Conservation (phyloP, 2,797 vertebrate genomes). For the Amazona ochrocephala region DNA sequence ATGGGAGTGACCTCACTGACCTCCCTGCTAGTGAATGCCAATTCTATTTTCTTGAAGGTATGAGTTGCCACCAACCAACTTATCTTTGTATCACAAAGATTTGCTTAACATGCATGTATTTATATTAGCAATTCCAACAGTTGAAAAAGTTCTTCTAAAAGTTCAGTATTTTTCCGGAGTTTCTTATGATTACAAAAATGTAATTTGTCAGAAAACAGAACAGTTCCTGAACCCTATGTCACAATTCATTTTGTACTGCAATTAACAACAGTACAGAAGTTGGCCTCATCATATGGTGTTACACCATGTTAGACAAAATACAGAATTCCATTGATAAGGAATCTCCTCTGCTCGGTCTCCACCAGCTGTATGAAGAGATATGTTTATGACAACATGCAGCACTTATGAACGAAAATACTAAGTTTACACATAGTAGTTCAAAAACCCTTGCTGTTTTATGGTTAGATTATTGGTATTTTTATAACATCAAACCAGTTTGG, state of each 20-base stretch:
- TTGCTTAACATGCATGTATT: not conserved
- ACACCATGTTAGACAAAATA: not conserved
- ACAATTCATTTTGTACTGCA: not conserved
- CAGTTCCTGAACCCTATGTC: not conserved
- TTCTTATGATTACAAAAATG: not conserved
- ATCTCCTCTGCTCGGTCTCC: not conserved
- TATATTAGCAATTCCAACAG: not conserved
- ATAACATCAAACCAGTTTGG: not conserved
- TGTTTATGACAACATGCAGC: not conserved
- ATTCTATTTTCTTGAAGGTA: not conserved
- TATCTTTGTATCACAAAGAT: not conserved
- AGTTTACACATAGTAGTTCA: not conserved
- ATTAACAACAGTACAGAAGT: not conserved
- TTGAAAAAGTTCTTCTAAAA: not conserved
- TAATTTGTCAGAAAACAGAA: not conserved
- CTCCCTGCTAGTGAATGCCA: not conserved
- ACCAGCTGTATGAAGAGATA: not conserved
- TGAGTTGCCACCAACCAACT: not conserved
- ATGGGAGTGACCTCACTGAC: not conserved
- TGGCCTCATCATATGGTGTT: rapidly evolving
- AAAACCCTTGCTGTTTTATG: not conserved
- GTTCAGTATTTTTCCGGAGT: not conserved
- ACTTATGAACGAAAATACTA: not conserved
- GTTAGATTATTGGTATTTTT: not conserved
- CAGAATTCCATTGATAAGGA: not conserved